A percentile compares a stretch with the other conserved stretches of the same genome.
These are phyloP conservation scores for Ibycter americanus DNA, from an alignment of 2,797 vertebrate genomes.

Conservation along the genomic window DNA sequence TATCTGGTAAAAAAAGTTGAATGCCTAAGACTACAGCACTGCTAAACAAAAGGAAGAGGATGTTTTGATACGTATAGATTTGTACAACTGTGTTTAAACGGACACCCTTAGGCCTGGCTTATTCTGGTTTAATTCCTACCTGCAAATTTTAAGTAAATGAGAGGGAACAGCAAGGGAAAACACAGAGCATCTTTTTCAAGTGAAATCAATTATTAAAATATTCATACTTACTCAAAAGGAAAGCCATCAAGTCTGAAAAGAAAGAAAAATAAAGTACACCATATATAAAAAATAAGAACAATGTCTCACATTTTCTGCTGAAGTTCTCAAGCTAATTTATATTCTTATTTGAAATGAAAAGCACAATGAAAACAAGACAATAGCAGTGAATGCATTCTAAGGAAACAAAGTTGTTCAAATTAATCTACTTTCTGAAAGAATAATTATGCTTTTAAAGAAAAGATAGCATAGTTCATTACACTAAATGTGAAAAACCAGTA, in stretches of 20 bases:
- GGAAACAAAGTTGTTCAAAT: background rate
- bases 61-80: background rate
- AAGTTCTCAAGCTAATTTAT: background rate
- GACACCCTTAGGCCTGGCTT: background rate
- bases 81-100: background rate
- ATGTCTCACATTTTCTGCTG: background rate
- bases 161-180: background rate
- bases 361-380: constrained; percentile 8
- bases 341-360: constrained; percentile 23
- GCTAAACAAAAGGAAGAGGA: background rate
- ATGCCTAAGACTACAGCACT: background rate
- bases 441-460: background rate
- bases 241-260: constrained; percentile 92
- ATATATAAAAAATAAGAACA: background rate
- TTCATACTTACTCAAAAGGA: constrained; percentile 93
- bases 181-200: background rate
- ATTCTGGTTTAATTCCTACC: background rate
- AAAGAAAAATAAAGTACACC: constrained; percentile 66
- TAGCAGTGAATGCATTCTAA: background rate
- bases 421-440: background rate
- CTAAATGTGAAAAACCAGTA: background rate
- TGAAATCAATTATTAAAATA: background rate
- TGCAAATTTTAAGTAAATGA: background rate
- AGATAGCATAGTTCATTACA: background rate
- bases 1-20: background rate